Base-by-base conservation (phyloP, 2,797 vertebrate species). In the Leuciscus waleckii region DNA sequence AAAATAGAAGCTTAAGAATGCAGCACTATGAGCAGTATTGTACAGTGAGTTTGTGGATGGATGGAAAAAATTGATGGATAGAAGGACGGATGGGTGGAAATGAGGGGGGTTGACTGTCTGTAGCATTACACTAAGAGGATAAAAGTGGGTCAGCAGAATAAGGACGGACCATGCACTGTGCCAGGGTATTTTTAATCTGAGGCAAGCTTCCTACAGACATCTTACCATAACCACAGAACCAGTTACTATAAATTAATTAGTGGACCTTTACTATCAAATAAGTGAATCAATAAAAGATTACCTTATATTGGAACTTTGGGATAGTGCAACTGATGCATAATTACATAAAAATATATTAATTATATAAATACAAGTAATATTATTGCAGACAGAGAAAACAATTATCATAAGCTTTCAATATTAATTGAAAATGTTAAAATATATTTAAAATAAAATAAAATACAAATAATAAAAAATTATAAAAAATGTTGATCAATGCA, bases 41-140 rank as follows among this genome's bases (percentile, higher is more conserved):
- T 37, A 37, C 67, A 26, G 13, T 46, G 39, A 8, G 61, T 41
- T 71, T 68, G 71, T 68, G 61, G 74, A 56, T 41, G 63, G 41
- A 75, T 65, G 41, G 41, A 39, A 77, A 63, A 69, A 51, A 43
- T 8, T 46, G 68, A 87, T 43, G 82, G 61, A 83, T 54, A 84
- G 67, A 79, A 65, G 29, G 37, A 46, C 35, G 67, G 29, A 85
- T 79, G 76, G 85, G 81, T 58, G 81, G 78, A 88, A 89, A 83
- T 79, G 85, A 88, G 81, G 87, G 76, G 49, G 78, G 73, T 32
- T 58, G 35, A 69, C 77, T 88, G 35, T 56, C 79, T 83, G 85
- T 81, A n/a, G 74, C 83, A 82, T 77, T 87, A 81, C 51, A 85
- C 63, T 84, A 75, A 70, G 84, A 80, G 71, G 61, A 88, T 80